Percentiles rank a stretch among this genome's conserved stretches.
Evolutionary conservation across 1,140 invertebrate genomes (phyloP).

Genomic region (Drosophila willistoni): DNA sequence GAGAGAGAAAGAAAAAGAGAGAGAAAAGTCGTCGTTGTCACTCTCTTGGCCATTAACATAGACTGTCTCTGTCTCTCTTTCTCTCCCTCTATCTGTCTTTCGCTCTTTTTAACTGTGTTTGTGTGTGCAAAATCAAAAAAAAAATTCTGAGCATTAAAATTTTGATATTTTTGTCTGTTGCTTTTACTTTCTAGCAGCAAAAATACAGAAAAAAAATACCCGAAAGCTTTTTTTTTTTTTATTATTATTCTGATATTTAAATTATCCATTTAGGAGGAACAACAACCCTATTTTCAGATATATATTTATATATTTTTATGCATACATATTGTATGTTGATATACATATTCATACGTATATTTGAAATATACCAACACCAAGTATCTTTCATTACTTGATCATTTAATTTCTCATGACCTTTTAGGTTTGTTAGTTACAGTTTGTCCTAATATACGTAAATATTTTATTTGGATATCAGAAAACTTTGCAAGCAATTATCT

Average conservation of each 20-base stretch:
- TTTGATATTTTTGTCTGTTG: constrained; percentile 13
- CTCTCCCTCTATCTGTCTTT: too few species aligned
- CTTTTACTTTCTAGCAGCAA: constrained; percentile 10
- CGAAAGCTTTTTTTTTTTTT: constrained; percentile 37
- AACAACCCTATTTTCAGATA: neutral
- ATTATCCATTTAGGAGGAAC: constrained; percentile 2
- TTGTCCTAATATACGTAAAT: constrained; percentile 29
- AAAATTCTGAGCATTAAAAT: constrained; percentile 9
- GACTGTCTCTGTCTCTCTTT: too few species aligned
- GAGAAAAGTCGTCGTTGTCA: neutral
- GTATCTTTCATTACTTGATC: too few species aligned
- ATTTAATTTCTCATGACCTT: constrained; percentile 8
- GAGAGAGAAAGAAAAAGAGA: neutral
- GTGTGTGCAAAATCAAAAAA: constrained; percentile 19
- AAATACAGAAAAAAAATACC: constrained; percentile 14
- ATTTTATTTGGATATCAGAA: neutral
- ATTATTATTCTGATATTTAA: constrained; percentile 48
- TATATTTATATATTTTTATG: neutral
- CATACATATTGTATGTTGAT: neutral
- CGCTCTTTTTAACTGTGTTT: neutral
- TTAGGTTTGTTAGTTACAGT: constrained; percentile 63
- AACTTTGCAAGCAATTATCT: constrained; percentile 33
- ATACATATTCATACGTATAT: constrained; percentile 2
- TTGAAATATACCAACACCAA: too few species aligned
- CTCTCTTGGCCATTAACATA: neutral